Conservation (phyloP, 2,888 invertebrate genomes). For the Epistrophe eligans region DNA sequence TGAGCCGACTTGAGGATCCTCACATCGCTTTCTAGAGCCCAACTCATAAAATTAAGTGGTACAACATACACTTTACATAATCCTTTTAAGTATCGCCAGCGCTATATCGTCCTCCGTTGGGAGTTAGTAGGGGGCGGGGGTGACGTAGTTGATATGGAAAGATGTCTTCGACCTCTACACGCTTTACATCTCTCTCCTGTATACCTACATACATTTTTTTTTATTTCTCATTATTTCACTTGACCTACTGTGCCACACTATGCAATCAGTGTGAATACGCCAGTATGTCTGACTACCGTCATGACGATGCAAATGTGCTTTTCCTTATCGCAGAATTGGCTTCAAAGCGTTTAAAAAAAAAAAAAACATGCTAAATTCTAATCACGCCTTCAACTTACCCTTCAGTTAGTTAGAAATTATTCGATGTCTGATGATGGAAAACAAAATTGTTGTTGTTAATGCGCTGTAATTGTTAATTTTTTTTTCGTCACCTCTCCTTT, state of each 20-base stretch:
- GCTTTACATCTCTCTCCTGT: constrained; percentile 53
- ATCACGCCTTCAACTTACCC: constrained; percentile 59
- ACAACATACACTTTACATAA: constrained; percentile 71
- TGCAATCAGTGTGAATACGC: constrained; percentile 45
- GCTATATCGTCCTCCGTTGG: constrained; percentile 3
- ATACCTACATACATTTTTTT: constrained; percentile 21
- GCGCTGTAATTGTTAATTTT: constrained; percentile 11
- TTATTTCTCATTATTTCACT: constrained; percentile 58
- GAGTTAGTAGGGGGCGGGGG: not conserved
- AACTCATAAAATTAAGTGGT: constrained; percentile 68
- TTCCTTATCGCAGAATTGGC: constrained; percentile 49
- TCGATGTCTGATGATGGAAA: constrained; percentile 13
- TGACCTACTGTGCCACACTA: constrained; percentile 71
- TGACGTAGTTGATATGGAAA: constrained; percentile 28
- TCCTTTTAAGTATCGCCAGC: constrained; percentile 48
- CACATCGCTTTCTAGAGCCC: constrained; percentile 45
- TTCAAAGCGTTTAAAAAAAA: constrained; percentile 7
- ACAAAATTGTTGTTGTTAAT: constrained; percentile 37
- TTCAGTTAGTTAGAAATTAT: constrained; percentile 33
- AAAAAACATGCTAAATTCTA: constrained; percentile 29
- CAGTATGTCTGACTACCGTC: constrained; percentile 58
- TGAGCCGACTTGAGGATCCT: constrained; percentile 39
- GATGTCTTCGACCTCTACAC: constrained; percentile 73
- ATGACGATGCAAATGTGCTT: constrained; percentile 29
- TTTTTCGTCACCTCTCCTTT: constrained; percentile 18